Base-by-base conservation (phyloP, 1,140 invertebrate genomes). In the Lepidurus apus region DNA sequence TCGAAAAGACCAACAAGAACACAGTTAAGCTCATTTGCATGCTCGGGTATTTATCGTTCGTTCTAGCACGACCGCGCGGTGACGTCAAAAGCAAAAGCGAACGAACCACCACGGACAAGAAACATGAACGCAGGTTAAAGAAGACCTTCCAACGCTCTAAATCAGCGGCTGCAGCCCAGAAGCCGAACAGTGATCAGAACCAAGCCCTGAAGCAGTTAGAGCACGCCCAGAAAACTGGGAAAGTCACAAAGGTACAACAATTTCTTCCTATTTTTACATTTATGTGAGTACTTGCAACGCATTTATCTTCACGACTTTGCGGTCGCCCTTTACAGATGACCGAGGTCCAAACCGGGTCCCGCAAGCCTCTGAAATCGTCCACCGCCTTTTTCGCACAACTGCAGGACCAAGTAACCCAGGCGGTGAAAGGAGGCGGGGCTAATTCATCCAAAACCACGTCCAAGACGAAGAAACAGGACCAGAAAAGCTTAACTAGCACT, bases 121-220 rank as follows among this genome's bases (percentile, higher is more conserved):
- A 96, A 81, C 89, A 95, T 65, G 93, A 94, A 82, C 88, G 95
- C 80, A 88, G 96, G 77, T 90, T 91, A 82, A 98, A 98, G 86
- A 98, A 98, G 84, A 84, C 89, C 43, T 88, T 89, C 17, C 94
- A 96, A 82, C 86, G 88, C 21, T 84, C 83, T 53, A 83, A 87
- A 47, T 87, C 89, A 78, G 81, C 80, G 81, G 75, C 80, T 82
- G 79, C 83, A 84, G 79, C 85, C 84, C 79, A 82, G 85, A 80
- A 80, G 76, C 42, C 85, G 85, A 81, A 82, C 80, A 65, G 9
- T 65, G 53, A 65, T 65, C 83, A 86, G 13, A 42, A 44, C 42
- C 74, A 79, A 21, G 79, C 79, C 9, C 43, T 81, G 17, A 82
- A 80, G 78, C 77, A 80, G n/a, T 76, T 83, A 8, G 75, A 82